phyloP scores from a whole-genome alignment of 1,140 invertebrate genomes.

The Rhagoletis pomonella region DNA sequence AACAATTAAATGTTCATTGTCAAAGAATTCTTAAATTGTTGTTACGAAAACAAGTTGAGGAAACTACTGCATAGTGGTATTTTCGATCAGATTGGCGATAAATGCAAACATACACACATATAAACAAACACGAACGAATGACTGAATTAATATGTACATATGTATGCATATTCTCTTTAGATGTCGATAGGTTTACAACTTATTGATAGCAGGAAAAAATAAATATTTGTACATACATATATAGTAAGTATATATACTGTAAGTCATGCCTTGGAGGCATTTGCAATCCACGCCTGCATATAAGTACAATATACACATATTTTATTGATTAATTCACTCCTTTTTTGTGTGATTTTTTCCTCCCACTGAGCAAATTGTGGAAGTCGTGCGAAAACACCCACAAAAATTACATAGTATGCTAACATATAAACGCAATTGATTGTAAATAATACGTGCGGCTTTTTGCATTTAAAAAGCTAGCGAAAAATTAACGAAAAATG shows the following conservation, averaged over 20 bases:
- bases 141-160: background rate
- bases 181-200: background rate
- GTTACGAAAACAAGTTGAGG: background rate
- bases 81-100: background rate
- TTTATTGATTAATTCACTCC: background rate
- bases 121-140: background rate
- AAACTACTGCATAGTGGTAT: background rate
- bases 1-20: background rate
- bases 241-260: background rate
- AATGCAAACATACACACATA: background rate
- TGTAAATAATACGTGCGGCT: background rate
- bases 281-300: background rate
- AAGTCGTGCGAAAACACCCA: slow-evolving; percentile 44
- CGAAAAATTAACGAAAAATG: too few relatives aligned
- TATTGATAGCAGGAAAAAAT: background rate
- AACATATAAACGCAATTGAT: slow-evolving; percentile 11
- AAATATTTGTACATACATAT: background rate
- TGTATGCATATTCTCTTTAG: background rate
- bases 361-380: slow-evolving; percentile 1
- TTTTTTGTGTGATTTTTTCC: background rate
- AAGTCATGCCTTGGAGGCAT: background rate
- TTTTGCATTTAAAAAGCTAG: too few relatives aligned
- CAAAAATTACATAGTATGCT: background rate
- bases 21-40: slow-evolving; percentile 20
- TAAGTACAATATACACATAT: background rate